Evolutionary conservation across 1,140 invertebrate species (phyloP), one percentile per base, ranked within the genome.

Genomic region (Caenorhabditis latens): DNA sequence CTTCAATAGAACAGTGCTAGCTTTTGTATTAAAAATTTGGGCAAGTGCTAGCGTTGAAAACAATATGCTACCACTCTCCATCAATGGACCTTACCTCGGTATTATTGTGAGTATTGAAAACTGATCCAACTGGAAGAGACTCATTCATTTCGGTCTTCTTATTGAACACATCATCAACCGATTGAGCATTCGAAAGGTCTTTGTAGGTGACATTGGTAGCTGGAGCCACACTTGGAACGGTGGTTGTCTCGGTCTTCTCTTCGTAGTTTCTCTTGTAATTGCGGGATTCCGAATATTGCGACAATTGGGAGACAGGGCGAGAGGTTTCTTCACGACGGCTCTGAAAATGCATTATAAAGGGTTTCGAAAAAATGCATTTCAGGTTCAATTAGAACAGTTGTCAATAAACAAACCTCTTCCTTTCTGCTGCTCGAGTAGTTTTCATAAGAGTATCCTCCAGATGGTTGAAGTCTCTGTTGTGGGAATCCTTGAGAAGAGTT

Each of bases 71-170:
- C n/a, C n/a, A n/a, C n/a, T n/a, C n/a, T n/a, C n/a, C n/a, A n/a
- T n/a, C n/a, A n/a, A n/a, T n/a, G n/a, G n/a, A 24, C 14, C 4
- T 8, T 19, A 84, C 83, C 84, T 75, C 21, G 32, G 90, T 89
- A 50, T 91, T 89, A 46, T 86, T 84, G 32, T 88, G 67, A 19
- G 90, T 91, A 71, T 91, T 90, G 46, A 89, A 84, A 65, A 91
- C 42, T 1, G 83, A 61, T 58, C 90, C 90, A 42, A 43, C 83
- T n/a, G 90, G 90, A 32, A 91, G 87, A 24, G 86, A 75, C 79
- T 91, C 90, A 57, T 79, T 79, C 90, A 91, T 91, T 71, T 91
- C 90, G 24, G 79, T 79, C 61, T 86, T 75, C 24, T 87, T 65
- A 87, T 90, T 86, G 58, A 90, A 89, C 32, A 84, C 88, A 58